Conservation (phyloP, 2,113 vertebrate species). For the Notiomystis cincta region DNA sequence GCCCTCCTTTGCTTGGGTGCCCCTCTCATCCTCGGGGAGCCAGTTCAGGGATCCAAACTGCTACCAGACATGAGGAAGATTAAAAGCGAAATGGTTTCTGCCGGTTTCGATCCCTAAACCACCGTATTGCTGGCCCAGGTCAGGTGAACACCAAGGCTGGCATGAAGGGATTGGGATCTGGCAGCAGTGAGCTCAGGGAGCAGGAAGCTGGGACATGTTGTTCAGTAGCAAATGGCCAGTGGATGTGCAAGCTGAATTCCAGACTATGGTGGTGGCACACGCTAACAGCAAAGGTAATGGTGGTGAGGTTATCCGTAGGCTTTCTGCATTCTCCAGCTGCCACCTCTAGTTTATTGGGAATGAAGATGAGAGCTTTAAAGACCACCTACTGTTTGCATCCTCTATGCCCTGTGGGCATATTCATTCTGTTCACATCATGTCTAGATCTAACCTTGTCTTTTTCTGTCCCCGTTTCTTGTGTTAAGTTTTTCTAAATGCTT, state of each 20-base stretch:
- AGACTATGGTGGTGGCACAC: neutral
- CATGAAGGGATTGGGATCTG: neutral
- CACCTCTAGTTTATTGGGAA: neutral
- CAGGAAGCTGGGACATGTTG: neutral
- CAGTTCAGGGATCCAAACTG: neutral
- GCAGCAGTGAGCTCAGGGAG: neutral
- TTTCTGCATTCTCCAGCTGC: neutral
- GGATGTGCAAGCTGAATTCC: neutral
- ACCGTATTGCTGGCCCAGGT: fast-evolving
- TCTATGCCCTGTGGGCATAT: neutral
- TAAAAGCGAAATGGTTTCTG: neutral
- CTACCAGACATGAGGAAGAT: neutral
- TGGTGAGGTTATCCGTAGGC: neutral
- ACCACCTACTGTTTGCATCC: slow-evolving; percentile 17
- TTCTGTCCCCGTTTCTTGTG: neutral
- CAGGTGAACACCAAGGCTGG: neutral
- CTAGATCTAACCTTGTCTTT: slow-evolving; percentile 40
- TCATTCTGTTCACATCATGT: slow-evolving; percentile 13
- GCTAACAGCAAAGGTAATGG: neutral
- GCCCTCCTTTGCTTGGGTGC: neutral
- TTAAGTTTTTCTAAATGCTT: slow-evolving; percentile 27
- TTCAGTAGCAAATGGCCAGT: neutral
- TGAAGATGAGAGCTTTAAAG: neutral
- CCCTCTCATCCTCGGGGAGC: neutral
- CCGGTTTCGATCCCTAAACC: neutral